Percentiles rank a stretch among this genome's conserved stretches.
These are phyloP conservation scores for Orius insidiosus DNA, from an alignment of 1,140 invertebrate species.

Conservation along the genomic window DNA sequence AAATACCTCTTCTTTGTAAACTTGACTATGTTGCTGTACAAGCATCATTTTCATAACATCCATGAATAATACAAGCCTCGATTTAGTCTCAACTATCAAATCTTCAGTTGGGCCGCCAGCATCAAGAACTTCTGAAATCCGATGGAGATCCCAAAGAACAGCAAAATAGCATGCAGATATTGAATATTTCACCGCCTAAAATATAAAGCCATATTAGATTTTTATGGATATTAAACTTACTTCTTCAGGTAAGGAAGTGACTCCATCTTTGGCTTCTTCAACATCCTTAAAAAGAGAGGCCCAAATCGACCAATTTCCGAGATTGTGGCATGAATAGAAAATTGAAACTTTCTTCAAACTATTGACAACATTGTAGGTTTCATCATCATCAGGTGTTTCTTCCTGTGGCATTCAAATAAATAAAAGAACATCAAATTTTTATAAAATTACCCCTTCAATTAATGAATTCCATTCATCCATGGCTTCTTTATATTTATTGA, in stretches of 20 bases:
- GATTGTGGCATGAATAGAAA: slow-evolving; percentile 85
- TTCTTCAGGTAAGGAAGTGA: slow-evolving; percentile 35
- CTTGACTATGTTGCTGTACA: slow-evolving; percentile 16
- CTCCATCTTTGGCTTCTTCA: slow-evolving; percentile 37
- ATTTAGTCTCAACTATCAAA: slow-evolving; percentile 35
- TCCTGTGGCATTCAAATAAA: slow-evolving; percentile 32
- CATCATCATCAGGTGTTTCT: slow-evolving; percentile 87
- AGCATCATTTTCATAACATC: slow-evolving; percentile 47
- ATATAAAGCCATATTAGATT: slow-evolving; percentile 21
- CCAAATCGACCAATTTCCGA: slow-evolving; percentile 67
- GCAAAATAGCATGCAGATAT: slow-evolving; percentile 76
- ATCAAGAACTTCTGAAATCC: slow-evolving; percentile 57
- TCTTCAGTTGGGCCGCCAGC: slow-evolving; percentile 29
- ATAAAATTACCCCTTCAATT: slow-evolving; percentile 36
- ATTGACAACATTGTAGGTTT: slow-evolving; percentile 77
- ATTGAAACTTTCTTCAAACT: slow-evolving; percentile 82
- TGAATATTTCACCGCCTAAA: slow-evolving; percentile 73
- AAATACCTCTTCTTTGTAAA: slow-evolving; percentile 23
- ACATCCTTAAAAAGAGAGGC: slow-evolving; percentile 75
- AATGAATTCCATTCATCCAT: slow-evolving; percentile 70
- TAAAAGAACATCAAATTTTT: no score
- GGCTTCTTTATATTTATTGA: slow-evolving; percentile 75
- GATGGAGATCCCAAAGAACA: slow-evolving; percentile 73
- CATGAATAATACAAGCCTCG: slow-evolving; percentile 55
- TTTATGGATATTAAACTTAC: slow-evolving; percentile 21